Conservation (phyloP, 1,140 invertebrate genomes). For the Drosophila burlai region DNA sequence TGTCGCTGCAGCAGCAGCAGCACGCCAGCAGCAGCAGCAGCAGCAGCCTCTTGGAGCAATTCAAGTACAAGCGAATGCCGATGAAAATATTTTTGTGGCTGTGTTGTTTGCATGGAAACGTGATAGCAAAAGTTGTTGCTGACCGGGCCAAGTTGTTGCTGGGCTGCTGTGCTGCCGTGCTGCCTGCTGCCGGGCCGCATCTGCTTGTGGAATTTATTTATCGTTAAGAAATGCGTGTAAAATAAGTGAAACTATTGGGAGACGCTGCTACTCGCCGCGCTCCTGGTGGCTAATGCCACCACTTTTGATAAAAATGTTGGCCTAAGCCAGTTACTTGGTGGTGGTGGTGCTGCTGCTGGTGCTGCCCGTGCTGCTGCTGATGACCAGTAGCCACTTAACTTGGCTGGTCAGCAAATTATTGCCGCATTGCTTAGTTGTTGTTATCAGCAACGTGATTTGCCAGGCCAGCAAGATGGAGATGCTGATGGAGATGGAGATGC, state of each 20-base stretch:
- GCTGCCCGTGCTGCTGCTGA: constrained; percentile 49
- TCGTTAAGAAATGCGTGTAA: constrained; percentile 83
- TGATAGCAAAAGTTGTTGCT: constrained; percentile 79
- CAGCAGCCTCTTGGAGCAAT: constrained; percentile 43
- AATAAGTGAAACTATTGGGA: constrained; percentile 82
- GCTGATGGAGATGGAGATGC: constrained; percentile 33
- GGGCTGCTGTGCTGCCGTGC: constrained; percentile 1
- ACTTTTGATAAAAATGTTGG: constrained; percentile 82
- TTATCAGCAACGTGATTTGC: constrained; percentile 79
- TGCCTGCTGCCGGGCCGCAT: constrained; percentile 55
- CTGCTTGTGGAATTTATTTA: constrained; percentile 83
- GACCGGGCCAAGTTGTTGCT: constrained; percentile 54
- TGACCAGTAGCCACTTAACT: constrained; percentile 76
- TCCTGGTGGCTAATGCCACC: constrained; percentile 73
- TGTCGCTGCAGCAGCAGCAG: constrained; percentile 18
- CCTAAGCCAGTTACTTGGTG: constrained; percentile 72
- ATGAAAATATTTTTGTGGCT: constrained; percentile 60
- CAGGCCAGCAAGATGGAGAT: constrained; percentile 43
- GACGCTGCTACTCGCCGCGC: constrained; percentile 38
- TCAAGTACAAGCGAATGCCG: constrained; percentile 77
- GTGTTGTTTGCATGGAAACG: constrained; percentile 75
- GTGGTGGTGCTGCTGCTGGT: constrained; percentile 23
- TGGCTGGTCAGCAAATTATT: constrained; percentile 71
- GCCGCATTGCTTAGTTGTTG: constrained; percentile 80
- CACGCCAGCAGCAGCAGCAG: constrained; percentile 2